A percentile compares a stretch with the other conserved stretches of the same genome.
These are phyloP conservation scores for Morpho deidamia DNA, from an alignment of 2,888 invertebrate species.

Conservation along the genomic window DNA sequence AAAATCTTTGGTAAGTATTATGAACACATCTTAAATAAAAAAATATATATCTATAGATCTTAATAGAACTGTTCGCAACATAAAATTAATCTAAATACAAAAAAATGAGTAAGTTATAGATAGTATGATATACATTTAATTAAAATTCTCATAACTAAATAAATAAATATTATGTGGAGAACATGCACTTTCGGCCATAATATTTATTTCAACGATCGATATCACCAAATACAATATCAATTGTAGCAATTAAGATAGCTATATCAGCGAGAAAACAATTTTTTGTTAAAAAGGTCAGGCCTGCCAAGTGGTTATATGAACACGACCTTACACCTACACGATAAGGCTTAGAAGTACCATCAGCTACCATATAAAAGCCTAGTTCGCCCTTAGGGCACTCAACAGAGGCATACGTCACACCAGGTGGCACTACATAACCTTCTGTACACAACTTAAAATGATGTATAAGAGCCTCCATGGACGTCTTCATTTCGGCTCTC, in stretches of 20 bases:
- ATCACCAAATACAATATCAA: conserved; percentile 81
- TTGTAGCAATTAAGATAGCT: conserved; percentile 85
- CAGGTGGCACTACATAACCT: conserved; percentile 91
- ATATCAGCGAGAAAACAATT: conserved; percentile 87
- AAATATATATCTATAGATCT: no score
- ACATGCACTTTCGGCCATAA: neutral
- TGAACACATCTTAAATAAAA: no score
- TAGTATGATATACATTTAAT: neutral
- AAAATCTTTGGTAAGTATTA: no score
- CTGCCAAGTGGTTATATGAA: conserved; percentile 80
- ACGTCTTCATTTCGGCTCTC: conserved; percentile 89
- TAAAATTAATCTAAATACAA: no score
- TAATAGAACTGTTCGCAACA: no score
- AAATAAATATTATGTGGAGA: neutral
- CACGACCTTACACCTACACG: conserved; percentile 80
- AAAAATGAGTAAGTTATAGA: neutral
- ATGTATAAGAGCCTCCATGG: conserved; percentile 93
- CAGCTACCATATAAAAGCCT: conserved; percentile 91
- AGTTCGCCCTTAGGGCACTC: conserved; percentile 94
- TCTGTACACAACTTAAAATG: conserved; percentile 92
- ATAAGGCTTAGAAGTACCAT: conserved; percentile 88
- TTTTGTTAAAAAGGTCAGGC: conserved; percentile 79
- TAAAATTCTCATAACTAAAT: neutral
- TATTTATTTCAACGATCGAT: conserved; percentile 70
- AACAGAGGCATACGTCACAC: conserved; percentile 86